A percentile compares a stretch with the other conserved stretches of the same genome.
These are phyloP conservation scores for Drosophila hamatofila DNA, from an alignment of 2,888 invertebrate species.

Conservation along the genomic window DNA sequence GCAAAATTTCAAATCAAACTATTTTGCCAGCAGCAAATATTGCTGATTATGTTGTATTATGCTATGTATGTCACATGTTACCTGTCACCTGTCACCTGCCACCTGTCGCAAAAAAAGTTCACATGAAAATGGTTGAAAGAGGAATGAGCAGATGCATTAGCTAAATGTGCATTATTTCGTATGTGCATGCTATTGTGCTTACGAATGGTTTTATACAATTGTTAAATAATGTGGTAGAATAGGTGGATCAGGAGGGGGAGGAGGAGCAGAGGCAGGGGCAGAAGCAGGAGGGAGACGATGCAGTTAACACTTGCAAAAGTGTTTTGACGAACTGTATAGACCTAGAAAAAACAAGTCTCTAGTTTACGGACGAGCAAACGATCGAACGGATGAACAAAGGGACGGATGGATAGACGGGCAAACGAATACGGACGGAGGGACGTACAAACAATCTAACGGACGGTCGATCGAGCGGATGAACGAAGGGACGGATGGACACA, in stretches of 20 bases:
- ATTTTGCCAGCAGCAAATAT: neutral
- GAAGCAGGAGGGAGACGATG: neutral
- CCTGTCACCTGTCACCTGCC: slow-evolving; percentile 3
- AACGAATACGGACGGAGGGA: too few species aligned
- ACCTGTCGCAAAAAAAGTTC: neutral
- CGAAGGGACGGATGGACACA: too few species aligned
- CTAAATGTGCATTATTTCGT: slow-evolving; percentile 14
- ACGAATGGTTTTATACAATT: neutral
- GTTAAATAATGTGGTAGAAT: neutral
- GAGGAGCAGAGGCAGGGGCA: neutral
- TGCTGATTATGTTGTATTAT: slow-evolving; percentile 3
- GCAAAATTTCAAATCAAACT: neutral
- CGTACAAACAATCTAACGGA: too few species aligned
- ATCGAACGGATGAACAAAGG: too few species aligned
- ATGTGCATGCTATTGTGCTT: slow-evolving; percentile 1
- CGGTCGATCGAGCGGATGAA: too few species aligned
- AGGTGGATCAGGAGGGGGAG: accelerated
- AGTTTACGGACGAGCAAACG: too few species aligned
- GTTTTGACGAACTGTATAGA: neutral
- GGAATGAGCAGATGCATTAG: slow-evolving; percentile 9
- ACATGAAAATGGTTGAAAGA: neutral
- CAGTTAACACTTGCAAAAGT: neutral
- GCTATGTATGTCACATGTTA: too few species aligned
- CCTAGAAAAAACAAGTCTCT: too few species aligned
- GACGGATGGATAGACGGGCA: too few species aligned